Evolutionary conservation across 2,888 invertebrate genomes (phyloP).

Genomic region (Dryadula phaetusa): DNA sequence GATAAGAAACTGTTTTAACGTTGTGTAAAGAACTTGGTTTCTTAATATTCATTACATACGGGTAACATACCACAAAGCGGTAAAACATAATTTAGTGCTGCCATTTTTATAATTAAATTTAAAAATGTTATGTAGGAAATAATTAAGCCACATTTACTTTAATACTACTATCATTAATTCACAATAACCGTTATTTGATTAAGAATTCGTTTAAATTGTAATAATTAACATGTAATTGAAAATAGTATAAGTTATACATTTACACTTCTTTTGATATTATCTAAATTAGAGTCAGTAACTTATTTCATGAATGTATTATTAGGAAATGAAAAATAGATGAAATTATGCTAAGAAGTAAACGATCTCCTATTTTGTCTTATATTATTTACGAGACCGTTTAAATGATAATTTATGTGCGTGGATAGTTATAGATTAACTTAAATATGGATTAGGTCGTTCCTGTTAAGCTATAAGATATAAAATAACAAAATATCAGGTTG

Average conservation of each 20-base stretch:
- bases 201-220: neutral
- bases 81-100: neutral
- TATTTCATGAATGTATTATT: no score
- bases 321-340: neutral
- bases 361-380: neutral
- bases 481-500: constrained; percentile 59
- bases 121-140: neutral
- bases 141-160: neutral
- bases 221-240: neutral
- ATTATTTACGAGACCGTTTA: neutral
- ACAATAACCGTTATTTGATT: neutral
- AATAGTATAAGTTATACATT: neutral
- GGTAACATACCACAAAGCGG: neutral
- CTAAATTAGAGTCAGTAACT: no score
- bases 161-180: neutral
- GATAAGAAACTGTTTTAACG: constrained; percentile 22
- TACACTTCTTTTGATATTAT: no score
- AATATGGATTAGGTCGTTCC: constrained; percentile 27
- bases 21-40: constrained; percentile 1
- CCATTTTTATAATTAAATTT: constrained; percentile 6
- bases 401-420: constrained; percentile 1
- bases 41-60: neutral
- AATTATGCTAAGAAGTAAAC: neutral
- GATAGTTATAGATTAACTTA: neutral
- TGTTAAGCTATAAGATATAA: constrained; percentile 45